Conservation (phyloP, 2,888 invertebrate genomes). For the Dromius quadrimaculatus region DNA sequence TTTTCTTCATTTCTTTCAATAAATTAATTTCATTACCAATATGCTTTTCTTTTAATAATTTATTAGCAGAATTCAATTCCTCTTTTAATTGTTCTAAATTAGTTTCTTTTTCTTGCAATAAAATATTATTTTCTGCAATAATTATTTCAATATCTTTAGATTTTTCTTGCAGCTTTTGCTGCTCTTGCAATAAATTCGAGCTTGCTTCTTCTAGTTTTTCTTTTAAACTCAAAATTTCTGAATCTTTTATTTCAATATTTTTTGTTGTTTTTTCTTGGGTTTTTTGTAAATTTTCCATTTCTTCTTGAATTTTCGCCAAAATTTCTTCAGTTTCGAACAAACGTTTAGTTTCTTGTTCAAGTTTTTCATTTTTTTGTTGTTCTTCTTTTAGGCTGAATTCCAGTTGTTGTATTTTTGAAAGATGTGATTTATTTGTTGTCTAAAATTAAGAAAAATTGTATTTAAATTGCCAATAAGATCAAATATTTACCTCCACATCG, state of each 20-base stretch:
- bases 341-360: slow-evolving; percentile 69
- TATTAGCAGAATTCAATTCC: slow-evolving; percentile 51
- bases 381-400: slow-evolving; percentile 67
- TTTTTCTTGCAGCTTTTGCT: slow-evolving; percentile 43
- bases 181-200: slow-evolving; percentile 36
- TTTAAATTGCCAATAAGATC: slow-evolving; percentile 18
- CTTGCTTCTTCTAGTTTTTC: slow-evolving; percentile 62
- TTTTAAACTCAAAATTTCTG: slow-evolving; percentile 56
- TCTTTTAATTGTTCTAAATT: slow-evolving; percentile 56
- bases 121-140: slow-evolving; percentile 45
- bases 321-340: slow-evolving; percentile 76
- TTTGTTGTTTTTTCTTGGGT: slow-evolving; percentile 58
- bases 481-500: slow-evolving; percentile 82
- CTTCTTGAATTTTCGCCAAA: slow-evolving; percentile 73
- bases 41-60: slow-evolving; percentile 55
- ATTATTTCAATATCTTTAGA: slow-evolving; percentile 49
- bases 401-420: slow-evolving; percentile 68
- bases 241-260: slow-evolving; percentile 45
- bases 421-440: slow-evolving; percentile 67
- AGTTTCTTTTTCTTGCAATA: slow-evolving; percentile 58
- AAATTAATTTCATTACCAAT: slow-evolving; percentile 57
- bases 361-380: slow-evolving; percentile 65
- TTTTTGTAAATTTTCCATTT: slow-evolving; percentile 65
- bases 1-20: slow-evolving; percentile 61
- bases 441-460: slow-evolving; percentile 57